Evolutionary conservation across 2,888 invertebrate genomes (phyloP).

Genomic region (Eremobia ochroleuca): DNA sequence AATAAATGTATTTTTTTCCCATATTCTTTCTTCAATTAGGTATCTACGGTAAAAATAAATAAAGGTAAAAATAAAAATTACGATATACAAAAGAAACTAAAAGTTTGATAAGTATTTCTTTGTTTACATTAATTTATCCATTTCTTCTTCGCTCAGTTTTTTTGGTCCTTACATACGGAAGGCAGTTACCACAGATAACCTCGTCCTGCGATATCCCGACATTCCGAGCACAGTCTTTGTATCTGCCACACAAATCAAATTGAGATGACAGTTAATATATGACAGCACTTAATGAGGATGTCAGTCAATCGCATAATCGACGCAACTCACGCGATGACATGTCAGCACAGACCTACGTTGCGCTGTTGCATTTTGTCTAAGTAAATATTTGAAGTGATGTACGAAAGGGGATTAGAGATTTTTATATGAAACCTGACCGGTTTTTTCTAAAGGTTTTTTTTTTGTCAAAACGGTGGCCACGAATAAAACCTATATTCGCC

Average conservation of each 20-base stretch:
- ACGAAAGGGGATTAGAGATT: background rate
- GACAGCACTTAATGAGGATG: constrained; percentile 52
- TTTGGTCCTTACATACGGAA: background rate
- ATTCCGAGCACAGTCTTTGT: constrained; percentile 28
- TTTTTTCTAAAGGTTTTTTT: too few relatives aligned
- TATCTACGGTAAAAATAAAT: too few relatives aligned
- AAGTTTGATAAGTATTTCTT: background rate
- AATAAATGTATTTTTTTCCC: too few relatives aligned
- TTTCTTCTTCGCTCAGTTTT: background rate
- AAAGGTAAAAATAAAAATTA: too few relatives aligned
- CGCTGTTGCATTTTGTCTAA: constrained; percentile 7
- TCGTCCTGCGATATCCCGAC: constrained; percentile 5
- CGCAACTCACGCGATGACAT: background rate
- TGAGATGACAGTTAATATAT: constrained; percentile 32
- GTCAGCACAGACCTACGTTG: background rate
- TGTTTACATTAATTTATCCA: background rate
- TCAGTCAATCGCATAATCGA: constrained; percentile 19
- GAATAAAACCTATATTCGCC: too few relatives aligned
- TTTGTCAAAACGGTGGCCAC: too few relatives aligned
- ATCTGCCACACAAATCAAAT: constrained; percentile 50
- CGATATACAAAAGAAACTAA: background rate
- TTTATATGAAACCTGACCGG: background rate
- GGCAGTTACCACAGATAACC: constrained; percentile 1
- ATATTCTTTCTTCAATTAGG: too few relatives aligned
- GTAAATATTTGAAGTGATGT: background rate